These are phyloP conservation scores for Pantherophis vulpinus DNA, from an alignment of 2,797 vertebrate species.

Conservation along the genomic window DNA sequence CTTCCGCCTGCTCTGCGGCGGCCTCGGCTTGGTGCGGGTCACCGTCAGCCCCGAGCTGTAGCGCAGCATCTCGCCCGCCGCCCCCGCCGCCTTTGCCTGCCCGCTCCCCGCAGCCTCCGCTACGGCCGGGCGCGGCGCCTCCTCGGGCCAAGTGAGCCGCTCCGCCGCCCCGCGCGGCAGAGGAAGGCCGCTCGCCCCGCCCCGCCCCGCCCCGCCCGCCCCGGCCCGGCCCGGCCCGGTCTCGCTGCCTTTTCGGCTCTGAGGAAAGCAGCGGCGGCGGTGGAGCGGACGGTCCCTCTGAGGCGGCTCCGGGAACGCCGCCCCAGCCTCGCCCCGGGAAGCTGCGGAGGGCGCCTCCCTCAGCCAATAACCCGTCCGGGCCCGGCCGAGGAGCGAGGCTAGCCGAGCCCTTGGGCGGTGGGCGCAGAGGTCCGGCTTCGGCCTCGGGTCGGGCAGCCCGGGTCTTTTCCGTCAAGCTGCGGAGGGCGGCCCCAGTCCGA, in stretches of 20 bases:
- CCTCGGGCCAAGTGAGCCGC: neutral
- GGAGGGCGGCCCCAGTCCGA: no score
- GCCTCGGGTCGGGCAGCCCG: no score
- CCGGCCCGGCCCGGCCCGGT: no score
- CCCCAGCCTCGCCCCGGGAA: no score
- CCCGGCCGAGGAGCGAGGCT: no score
- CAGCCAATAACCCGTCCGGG: no score
- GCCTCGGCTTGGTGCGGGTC: constrained; percentile 53
- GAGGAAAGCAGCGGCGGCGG: neutral
- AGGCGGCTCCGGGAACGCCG: neutral
- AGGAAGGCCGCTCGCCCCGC: neutral
- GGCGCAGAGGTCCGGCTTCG: no score
- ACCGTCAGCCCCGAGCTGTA: constrained; percentile 69
- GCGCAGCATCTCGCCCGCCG: constrained; percentile 61
- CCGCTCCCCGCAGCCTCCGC: neutral
- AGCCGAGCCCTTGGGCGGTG: no score
- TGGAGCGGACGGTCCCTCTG: no score
- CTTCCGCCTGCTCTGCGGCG: constrained; percentile 43
- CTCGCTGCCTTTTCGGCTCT: neutral
- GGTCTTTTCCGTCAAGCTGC: no score
- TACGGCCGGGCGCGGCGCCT: neutral
- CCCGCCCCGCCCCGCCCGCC: neutral
- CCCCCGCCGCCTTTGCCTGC: neutral
- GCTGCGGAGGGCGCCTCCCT: neutral
- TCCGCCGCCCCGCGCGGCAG: neutral